Conservation (phyloP, 2,888 invertebrate species). For the Lacanobia wlatinum region DNA sequence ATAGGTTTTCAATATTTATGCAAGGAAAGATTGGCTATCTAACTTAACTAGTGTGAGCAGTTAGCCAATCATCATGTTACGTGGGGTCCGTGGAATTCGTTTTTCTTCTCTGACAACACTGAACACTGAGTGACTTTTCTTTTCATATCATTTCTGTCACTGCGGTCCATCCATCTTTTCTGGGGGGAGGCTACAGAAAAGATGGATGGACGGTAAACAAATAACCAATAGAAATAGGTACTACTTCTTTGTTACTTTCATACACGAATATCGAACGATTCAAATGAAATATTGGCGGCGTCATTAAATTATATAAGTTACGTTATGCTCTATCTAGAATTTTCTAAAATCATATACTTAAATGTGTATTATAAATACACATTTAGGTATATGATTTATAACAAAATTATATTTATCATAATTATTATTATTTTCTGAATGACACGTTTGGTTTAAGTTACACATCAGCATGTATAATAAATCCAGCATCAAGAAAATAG, state of each 20-base stretch:
- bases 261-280: too few relatives aligned
- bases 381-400: too few relatives aligned
- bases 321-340: too few relatives aligned
- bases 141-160: background rate
- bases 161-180: too few relatives aligned
- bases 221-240: background rate
- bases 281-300: too few relatives aligned
- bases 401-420: background rate
- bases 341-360: too few relatives aligned
- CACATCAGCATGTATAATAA: background rate
- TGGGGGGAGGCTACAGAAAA: too few relatives aligned
- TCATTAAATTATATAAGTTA: too few relatives aligned
- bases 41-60: background rate
- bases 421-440: background rate
- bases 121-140: background rate
- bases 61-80: background rate
- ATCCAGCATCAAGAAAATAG: slow-evolving; percentile 1
- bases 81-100: background rate
- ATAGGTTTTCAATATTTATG: slow-evolving; percentile 5
- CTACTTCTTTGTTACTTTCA: too few relatives aligned
- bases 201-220: background rate
- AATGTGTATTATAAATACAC: too few relatives aligned
- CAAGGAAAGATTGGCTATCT: slow-evolving; percentile 3
- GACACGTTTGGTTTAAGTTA: background rate
- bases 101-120: too few relatives aligned